Percentiles rank a stretch among this genome's conserved stretches.
Evolutionary conservation across 2,797 vertebrate genomes (phyloP).

Genomic region (Crenuchus spilurus): DNA sequence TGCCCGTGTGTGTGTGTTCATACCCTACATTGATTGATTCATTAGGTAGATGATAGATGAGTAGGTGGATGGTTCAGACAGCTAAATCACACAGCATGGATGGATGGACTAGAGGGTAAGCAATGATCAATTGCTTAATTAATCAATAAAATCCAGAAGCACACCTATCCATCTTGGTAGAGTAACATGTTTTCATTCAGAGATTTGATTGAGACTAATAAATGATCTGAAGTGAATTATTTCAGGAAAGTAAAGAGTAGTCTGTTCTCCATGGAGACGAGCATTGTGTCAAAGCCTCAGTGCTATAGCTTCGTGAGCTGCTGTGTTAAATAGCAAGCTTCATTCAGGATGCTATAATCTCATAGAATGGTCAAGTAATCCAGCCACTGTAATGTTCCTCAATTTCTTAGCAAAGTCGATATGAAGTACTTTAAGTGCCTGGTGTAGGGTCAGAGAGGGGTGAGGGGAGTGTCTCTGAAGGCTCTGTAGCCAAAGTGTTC

Average conservation of each 20-base stretch:
- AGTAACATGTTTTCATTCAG: constrained; percentile 42
- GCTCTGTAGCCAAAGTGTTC: background rate
- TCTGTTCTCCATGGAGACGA: constrained; percentile 15
- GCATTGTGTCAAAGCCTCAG: constrained; percentile 59
- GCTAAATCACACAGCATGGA: constrained; percentile 32
- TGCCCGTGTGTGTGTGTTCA: constrained; percentile 4
- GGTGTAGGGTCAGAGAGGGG: constrained; percentile 68
- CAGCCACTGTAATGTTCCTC: constrained; percentile 71
- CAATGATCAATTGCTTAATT: constrained; percentile 51
- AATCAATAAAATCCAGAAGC: constrained; percentile 46
- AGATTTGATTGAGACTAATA: constrained; percentile 42
- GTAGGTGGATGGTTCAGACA: constrained; percentile 43
- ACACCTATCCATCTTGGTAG: constrained; percentile 33
- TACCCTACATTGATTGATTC: constrained; percentile 40
- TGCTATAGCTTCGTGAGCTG: constrained; percentile 62
- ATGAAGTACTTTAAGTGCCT: constrained; percentile 65
- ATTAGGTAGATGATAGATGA: constrained; percentile 50
- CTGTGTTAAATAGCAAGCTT: constrained; percentile 67
- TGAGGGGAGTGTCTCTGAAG: constrained; percentile 52
- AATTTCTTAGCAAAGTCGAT: constrained; percentile 69
- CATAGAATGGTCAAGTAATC: constrained; percentile 75
- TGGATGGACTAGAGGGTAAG: constrained; percentile 25
- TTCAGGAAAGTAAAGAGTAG: constrained; percentile 17
- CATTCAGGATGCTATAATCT: constrained; percentile 75
- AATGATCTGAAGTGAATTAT: constrained; percentile 37